Conservation (phyloP, 1,140 invertebrate species). For the Hylaeus volcanicus region DNA sequence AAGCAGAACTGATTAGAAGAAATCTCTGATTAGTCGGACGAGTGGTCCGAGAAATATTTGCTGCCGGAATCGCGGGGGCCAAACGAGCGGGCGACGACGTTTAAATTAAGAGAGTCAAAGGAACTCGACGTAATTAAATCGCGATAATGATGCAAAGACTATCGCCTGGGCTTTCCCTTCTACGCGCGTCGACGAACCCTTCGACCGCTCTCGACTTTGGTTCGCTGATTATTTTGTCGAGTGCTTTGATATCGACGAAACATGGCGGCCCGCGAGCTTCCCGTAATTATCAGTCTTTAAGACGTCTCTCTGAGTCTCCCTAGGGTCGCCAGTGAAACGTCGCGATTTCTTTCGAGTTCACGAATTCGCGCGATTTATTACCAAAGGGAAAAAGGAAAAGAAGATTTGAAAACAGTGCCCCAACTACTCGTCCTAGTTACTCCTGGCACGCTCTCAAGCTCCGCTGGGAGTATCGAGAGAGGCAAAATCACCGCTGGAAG, state of each 20-base stretch:
- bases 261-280: conserved; percentile 56
- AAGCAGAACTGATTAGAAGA: conserved; percentile 60
- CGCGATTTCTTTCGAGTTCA: conserved; percentile 17
- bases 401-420: no score
- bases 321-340: background rate
- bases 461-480: no score
- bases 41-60: conserved; percentile 59
- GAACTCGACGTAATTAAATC: conserved; percentile 74
- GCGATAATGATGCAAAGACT: conserved; percentile 75
- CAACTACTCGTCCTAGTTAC: no score
- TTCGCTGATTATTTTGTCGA: conserved; percentile 66
- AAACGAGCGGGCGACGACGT: conserved; percentile 15
- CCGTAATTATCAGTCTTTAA: conserved; percentile 65
- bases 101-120: conserved; percentile 70
- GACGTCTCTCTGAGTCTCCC: conserved; percentile 45
- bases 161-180: conserved; percentile 50
- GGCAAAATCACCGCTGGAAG: no score
- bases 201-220: conserved; percentile 50
- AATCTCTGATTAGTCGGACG: conserved; percentile 52
- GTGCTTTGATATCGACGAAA: conserved; percentile 69
- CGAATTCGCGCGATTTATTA: background rate
- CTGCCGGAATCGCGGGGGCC: conserved; percentile 28
- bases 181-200: conserved; percentile 48
- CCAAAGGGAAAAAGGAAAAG: background rate
- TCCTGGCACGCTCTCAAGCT: no score